phyloP scores from a whole-genome alignment of 2,797 vertebrate genomes.

The Momotus momota region DNA sequence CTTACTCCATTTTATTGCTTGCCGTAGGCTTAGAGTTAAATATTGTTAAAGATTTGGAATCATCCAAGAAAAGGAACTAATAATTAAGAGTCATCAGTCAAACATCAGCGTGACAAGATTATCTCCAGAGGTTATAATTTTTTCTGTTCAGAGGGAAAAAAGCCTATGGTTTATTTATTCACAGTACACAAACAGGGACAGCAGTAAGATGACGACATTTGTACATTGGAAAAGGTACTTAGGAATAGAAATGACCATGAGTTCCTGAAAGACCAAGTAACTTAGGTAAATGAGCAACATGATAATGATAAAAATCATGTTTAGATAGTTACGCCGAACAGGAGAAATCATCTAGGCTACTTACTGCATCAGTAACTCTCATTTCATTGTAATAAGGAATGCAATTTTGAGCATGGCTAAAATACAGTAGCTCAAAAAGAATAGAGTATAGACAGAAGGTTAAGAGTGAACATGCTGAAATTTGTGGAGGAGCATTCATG shows the following conservation, averaged over 20 bases:
- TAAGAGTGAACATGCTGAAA: neutral
- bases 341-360: neutral
- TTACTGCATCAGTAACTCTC: neutral
- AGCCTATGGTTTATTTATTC: neutral
- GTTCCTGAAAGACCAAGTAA: neutral
- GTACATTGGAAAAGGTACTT: neutral
- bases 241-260: neutral
- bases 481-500: neutral
- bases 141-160: neutral
- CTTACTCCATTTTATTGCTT: constrained; percentile 17
- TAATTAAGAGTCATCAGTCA: neutral
- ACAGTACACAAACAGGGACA: neutral
- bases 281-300: neutral
- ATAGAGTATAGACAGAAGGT: neutral
- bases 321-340: neutral
- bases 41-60: constrained; percentile 2
- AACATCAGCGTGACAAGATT: neutral
- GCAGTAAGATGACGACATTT: neutral
- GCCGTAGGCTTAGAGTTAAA: constrained; percentile 32
- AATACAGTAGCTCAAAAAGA: neutral
- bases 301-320: neutral
- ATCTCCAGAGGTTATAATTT: neutral
- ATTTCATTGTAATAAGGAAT: neutral
- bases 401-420: neutral
- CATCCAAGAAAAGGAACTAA: neutral